Evolutionary conservation across 2,113 vertebrate genomes (phyloP).

Genomic region (Stomatorhinus ivindoensis): DNA sequence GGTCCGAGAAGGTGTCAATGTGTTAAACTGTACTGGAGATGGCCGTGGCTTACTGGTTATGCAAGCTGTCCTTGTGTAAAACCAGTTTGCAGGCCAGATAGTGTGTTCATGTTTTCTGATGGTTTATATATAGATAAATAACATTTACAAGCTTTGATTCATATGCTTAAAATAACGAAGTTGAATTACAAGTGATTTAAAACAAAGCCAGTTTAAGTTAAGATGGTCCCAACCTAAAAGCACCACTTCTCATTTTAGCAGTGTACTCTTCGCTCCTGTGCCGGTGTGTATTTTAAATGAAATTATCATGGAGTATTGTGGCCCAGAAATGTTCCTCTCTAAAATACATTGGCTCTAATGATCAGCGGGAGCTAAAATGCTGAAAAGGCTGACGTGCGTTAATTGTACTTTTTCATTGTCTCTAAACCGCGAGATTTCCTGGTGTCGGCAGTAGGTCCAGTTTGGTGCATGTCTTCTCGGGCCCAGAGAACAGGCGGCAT

Average conservation of each 20-base stretch:
- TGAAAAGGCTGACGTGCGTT: neutral
- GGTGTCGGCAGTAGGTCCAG: neutral
- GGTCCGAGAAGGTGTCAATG: neutral
- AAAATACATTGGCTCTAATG: neutral
- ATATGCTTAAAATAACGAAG: neutral
- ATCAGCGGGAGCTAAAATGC: neutral
- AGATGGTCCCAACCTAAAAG: neutral
- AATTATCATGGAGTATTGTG: neutral
- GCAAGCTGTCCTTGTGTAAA: neutral
- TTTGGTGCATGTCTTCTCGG: neutral
- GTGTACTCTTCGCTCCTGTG: neutral
- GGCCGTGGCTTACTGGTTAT: neutral
- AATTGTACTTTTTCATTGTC: neutral
- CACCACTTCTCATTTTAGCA: neutral
- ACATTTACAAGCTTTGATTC: neutral
- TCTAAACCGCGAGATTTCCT: neutral
- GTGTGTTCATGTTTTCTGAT: neutral
- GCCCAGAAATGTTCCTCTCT: neutral
- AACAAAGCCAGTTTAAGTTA: neutral
- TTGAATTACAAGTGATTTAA: neutral
- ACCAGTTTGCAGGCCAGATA: neutral
- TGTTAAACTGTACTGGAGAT: neutral
- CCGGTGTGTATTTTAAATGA: neutral
- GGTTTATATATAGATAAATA: neutral
- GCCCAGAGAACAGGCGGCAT: neutral